These are phyloP conservation scores for Sphinx pinastri DNA, from an alignment of 2,888 invertebrate genomes.

Conservation along the genomic window DNA sequence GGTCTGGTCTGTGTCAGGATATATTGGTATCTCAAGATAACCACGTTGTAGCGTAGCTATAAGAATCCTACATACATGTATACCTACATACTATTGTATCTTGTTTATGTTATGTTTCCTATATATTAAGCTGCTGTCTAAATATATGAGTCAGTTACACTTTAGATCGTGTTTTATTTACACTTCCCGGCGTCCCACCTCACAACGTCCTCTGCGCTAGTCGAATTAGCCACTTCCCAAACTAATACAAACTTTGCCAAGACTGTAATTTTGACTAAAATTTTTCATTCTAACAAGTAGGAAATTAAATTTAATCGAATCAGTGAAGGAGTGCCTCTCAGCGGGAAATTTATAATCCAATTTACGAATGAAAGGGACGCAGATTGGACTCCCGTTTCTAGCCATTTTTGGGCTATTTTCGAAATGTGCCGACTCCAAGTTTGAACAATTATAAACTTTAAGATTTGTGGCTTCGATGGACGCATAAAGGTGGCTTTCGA, in stretches of 20 bases:
- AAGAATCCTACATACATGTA: too few species aligned
- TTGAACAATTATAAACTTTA: not conserved
- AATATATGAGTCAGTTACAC: too few species aligned
- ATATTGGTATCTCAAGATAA: too few species aligned
- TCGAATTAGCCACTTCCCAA: not conserved
- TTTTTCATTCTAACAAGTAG: constrained; percentile 14
- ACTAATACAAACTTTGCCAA: not conserved
- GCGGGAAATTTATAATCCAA: constrained; percentile 25
- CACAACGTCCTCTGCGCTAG: too few species aligned
- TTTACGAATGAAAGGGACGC: constrained; percentile 27
- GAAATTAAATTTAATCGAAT: constrained; percentile 25
- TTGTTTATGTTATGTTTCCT: too few species aligned
- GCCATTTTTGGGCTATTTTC: not conserved
- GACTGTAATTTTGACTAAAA: not conserved
- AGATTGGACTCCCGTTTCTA: constrained; percentile 14
- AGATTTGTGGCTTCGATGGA: not conserved
- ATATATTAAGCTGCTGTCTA: too few species aligned
- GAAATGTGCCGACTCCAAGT: not conserved
- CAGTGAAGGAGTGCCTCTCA: constrained; percentile 27
- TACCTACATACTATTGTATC: too few species aligned
- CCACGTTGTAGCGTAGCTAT: too few species aligned
- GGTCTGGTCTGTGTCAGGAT: too few species aligned
- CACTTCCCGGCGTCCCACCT: too few species aligned
- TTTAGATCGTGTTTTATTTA: too few species aligned
- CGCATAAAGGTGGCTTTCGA: not conserved